Percentiles rank a stretch among this genome's conserved stretches.
phyloP scores from a whole-genome alignment of 2,888 invertebrate species.

The Pecten maximus region DNA sequence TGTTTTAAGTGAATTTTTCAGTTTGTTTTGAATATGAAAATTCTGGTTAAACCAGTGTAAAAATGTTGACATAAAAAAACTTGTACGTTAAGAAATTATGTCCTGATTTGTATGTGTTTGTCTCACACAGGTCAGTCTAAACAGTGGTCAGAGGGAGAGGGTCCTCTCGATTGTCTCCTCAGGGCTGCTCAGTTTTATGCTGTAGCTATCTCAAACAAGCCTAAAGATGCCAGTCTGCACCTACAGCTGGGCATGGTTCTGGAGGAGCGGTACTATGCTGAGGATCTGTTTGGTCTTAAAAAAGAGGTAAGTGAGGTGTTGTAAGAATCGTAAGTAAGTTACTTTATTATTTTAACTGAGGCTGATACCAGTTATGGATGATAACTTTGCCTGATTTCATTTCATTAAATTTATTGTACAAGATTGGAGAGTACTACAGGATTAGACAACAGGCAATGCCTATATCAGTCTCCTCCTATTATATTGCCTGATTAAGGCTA shows the following conservation, averaged over 20 bases:
- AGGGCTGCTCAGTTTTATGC: constrained; percentile 76
- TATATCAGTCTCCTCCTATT: too few species aligned
- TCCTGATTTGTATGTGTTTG: not conserved
- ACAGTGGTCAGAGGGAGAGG: constrained; percentile 72
- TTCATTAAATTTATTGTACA: too few species aligned
- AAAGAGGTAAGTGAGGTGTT: constrained; percentile 66
- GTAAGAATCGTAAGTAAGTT: too few species aligned
- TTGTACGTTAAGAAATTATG: not conserved
- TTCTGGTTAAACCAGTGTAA: too few species aligned
- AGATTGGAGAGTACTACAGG: too few species aligned
- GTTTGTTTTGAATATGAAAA: too few species aligned
- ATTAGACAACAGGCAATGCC: too few species aligned
- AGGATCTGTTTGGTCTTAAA: constrained; percentile 79
- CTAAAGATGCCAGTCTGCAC: constrained; percentile 78
- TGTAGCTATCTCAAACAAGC: constrained; percentile 77
- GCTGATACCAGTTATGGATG: not conserved
- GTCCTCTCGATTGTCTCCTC: constrained; percentile 77
- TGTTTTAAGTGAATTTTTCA: too few species aligned
- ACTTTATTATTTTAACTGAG: too few species aligned
- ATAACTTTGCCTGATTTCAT: not conserved
- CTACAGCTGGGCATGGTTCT: constrained; percentile 76
- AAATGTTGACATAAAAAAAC: too few species aligned
- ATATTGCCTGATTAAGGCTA: too few species aligned
- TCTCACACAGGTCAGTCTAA: constrained; percentile 62
- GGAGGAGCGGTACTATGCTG: constrained; percentile 80